Conservation (phyloP, 1,140 invertebrate species). For the Ceratosolen solmsi region DNA sequence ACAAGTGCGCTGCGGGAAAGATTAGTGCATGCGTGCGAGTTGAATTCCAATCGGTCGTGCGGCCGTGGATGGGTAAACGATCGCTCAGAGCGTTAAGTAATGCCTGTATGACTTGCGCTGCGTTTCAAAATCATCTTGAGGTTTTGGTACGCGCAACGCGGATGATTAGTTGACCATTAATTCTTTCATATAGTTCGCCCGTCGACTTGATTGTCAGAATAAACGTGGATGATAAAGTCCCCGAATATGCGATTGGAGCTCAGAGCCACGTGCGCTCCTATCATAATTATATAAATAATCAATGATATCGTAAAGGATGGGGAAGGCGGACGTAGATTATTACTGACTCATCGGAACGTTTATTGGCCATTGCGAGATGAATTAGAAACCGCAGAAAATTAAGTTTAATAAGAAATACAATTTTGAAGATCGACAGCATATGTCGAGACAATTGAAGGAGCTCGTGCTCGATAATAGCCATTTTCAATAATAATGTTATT, state of each 20-base stretch:
- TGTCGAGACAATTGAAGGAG: neutral
- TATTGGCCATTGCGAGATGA: neutral
- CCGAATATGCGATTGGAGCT: no score
- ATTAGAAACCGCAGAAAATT: neutral
- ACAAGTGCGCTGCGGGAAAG: neutral
- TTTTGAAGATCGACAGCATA: neutral
- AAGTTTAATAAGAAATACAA: neutral
- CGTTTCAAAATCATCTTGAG: neutral
- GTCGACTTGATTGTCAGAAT: no score
- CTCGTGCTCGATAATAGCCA: no score
- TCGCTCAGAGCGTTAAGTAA: neutral
- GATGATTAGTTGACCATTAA: no score
- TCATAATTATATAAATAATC: neutral
- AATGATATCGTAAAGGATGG: no score
- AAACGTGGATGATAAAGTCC: no score
- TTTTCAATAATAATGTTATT: no score
- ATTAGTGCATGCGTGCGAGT: neutral
- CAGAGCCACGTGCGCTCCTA: neutral
- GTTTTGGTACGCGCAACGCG: neutral
- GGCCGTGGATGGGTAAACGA: neutral
- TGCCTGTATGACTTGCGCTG: neutral
- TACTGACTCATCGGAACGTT: neutral
- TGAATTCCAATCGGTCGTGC: conserved; percentile 4
- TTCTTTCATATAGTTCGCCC: no score
- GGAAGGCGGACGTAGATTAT: neutral